These are phyloP conservation scores for Phylloscopus whistleri DNA, from an alignment of 2,113 vertebrate species.

Conservation along the genomic window DNA sequence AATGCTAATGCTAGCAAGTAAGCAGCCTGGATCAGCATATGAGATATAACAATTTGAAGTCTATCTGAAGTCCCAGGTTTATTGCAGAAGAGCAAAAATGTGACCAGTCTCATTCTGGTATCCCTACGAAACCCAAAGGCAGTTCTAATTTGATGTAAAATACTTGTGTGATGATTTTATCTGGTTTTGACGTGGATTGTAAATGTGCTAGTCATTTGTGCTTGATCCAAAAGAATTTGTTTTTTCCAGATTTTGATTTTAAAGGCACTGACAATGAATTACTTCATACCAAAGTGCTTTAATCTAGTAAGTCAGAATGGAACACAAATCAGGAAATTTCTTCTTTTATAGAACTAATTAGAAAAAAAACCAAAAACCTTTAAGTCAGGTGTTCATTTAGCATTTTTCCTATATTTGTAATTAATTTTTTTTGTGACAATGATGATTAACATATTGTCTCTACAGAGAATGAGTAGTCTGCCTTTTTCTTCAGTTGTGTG, in stretches of 20 bases:
- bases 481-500: not conserved
- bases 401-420: not conserved
- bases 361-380: accelerated
- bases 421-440: not conserved
- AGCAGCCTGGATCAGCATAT: not conserved
- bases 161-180: not conserved
- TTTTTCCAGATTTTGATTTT: not conserved
- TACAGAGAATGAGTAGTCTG: not conserved
- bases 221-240: not conserved
- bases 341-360: not conserved
- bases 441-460: not conserved
- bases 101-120: not conserved
- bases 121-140: not conserved
- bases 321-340: not conserved
- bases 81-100: not conserved
- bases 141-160: not conserved
- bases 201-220: not conserved
- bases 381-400: not conserved
- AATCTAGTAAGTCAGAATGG: not conserved
- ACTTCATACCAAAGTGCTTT: not conserved
- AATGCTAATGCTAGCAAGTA: not conserved
- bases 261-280: not conserved
- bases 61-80: not conserved
- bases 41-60: not conserved
- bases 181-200: not conserved